Conservation (phyloP, 2,888 invertebrate species). For the Ptychoptera albimana region DNA sequence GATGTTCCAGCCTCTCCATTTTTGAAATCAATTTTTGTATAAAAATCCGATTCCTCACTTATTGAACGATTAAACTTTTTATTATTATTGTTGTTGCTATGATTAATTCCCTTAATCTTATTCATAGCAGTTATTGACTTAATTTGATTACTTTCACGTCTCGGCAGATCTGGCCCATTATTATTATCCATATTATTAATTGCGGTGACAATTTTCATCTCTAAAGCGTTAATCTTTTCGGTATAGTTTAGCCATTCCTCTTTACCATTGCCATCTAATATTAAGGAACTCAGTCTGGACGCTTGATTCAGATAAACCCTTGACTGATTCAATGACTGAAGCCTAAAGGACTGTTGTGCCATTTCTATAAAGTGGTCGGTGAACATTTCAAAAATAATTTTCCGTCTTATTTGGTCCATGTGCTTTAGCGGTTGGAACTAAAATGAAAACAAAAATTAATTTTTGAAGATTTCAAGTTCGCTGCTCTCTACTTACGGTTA, state of each 20-base stretch:
- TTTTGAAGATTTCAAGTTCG: too few species aligned
- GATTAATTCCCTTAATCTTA: neutral
- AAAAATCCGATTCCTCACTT: slow-evolving; percentile 7
- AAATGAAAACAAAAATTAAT: neutral
- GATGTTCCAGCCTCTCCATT: neutral
- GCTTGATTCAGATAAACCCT: slow-evolving; percentile 55
- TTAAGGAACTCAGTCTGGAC: slow-evolving; percentile 42
- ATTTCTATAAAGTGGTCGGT: slow-evolving; percentile 56
- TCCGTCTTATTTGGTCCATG: slow-evolving; percentile 41
- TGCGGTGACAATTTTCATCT: slow-evolving; percentile 24
- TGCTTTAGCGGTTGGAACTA: slow-evolving; percentile 6
- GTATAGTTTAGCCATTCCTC: slow-evolving; percentile 30
- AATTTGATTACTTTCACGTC: slow-evolving; percentile 13
- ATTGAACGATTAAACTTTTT: too few species aligned
- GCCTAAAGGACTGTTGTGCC: slow-evolving; percentile 45
- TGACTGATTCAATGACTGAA: slow-evolving; percentile 43
- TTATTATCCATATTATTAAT: slow-evolving; percentile 9
- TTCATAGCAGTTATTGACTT: neutral
- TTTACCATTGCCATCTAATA: slow-evolving; percentile 40
- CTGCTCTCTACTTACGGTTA: slow-evolving; percentile 36
- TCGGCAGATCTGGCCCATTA: slow-evolving; percentile 16
- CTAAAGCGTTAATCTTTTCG: slow-evolving; percentile 31
- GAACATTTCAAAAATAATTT: slow-evolving; percentile 51
- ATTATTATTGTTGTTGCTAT: too few species aligned
- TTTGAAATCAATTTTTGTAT: slow-evolving; percentile 8